Conservation (phyloP, 2,888 invertebrate genomes). For the Liposcelis brunnea region DNA sequence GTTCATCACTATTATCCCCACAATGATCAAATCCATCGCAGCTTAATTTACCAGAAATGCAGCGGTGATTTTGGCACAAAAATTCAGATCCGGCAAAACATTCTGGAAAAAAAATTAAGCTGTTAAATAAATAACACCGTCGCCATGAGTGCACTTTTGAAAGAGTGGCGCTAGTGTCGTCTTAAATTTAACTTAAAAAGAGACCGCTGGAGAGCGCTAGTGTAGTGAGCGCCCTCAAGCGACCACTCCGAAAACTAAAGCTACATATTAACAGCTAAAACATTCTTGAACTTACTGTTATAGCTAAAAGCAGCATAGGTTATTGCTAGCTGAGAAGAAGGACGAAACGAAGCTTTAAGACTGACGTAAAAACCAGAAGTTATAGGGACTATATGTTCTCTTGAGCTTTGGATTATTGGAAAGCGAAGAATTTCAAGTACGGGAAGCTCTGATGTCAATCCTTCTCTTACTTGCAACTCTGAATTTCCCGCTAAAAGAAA, state of each 20-base stretch:
- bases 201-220: too few species aligned
- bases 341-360: conserved; percentile 42
- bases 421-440: conserved; percentile 38
- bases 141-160: too few species aligned
- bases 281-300: conserved; percentile 39
- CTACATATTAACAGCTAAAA: too few species aligned
- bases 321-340: conserved; percentile 44
- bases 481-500: conserved; percentile 34
- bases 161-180: too few species aligned
- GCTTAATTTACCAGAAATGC: conserved; percentile 44
- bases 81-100: conserved; percentile 50
- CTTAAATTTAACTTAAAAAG: too few species aligned
- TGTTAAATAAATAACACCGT: too few species aligned
- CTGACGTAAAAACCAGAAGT: conserved; percentile 50
- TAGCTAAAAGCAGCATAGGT: conserved; percentile 54
- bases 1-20: conserved; percentile 54
- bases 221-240: too few species aligned
- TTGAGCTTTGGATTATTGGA: conserved; percentile 29
- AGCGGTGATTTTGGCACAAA: conserved; percentile 50
- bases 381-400: conserved; percentile 42
- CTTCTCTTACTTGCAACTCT: conserved; percentile 44
- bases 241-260: too few species aligned
- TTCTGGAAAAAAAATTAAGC: conserved; percentile 28
- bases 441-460: conserved; percentile 43
- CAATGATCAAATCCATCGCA: conserved; percentile 66